Conservation (phyloP, 1,140 invertebrate genomes). For the Sogatella furcifera region DNA sequence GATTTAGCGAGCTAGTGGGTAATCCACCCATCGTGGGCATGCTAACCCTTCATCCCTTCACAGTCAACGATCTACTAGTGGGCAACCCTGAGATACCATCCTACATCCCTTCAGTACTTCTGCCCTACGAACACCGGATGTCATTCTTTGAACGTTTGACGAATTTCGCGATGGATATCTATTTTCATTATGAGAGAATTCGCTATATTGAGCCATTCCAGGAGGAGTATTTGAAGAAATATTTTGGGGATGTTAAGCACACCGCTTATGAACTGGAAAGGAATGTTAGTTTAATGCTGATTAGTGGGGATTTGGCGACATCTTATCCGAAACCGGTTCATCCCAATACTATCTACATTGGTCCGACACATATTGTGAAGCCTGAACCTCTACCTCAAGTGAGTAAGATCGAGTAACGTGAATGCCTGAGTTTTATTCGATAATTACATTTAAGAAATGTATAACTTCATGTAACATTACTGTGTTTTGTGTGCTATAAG, state of each 20-base stretch:
- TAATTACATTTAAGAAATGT: too few species aligned
- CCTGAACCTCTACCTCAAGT: neutral
- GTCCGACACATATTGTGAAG: constrained; percentile 27
- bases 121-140: neutral
- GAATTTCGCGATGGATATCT: neutral
- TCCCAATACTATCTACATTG: constrained; percentile 30
- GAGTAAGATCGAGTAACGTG: neutral
- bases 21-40: neutral
- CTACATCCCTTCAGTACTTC: neutral
- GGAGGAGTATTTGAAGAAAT: neutral
- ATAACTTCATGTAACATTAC: too few species aligned
- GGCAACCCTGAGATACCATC: neutral
- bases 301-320: constrained; percentile 17
- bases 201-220: neutral
- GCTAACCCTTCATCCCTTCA: neutral
- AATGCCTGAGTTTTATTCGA: too few species aligned
- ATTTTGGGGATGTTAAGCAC: constrained; percentile 1
- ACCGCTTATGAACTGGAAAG: constrained; percentile 13
- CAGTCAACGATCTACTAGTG: neutral
- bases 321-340: constrained; percentile 16
- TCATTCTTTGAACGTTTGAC: neutral
- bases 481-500: too few species aligned
- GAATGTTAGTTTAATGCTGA: constrained; percentile 19
- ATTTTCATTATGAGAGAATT: neutral
- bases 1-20: neutral